Evolutionary conservation across 2,797 vertebrate genomes (phyloP).

Genomic region (Lepilemur ruficaudatus): DNA sequence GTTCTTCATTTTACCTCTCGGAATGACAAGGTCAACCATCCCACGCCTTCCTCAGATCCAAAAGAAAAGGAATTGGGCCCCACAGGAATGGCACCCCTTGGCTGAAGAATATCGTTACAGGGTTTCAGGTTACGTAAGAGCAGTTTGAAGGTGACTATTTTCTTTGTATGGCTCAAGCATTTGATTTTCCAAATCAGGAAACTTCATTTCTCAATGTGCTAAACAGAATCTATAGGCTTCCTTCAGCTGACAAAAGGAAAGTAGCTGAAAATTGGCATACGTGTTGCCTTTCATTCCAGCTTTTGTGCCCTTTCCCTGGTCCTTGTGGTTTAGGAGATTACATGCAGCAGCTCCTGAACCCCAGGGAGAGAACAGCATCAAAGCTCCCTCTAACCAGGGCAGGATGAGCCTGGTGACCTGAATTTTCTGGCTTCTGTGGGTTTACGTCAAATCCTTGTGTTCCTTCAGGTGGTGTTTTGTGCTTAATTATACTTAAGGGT

Average conservation of each 20-base stretch:
- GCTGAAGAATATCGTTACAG: not conserved
- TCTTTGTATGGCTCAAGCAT: not conserved
- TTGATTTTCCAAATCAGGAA: slow-evolving; percentile 65
- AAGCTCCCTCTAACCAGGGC: not conserved
- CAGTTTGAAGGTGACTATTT: not conserved
- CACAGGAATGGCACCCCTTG: too few species aligned
- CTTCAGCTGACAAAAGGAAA: slow-evolving; percentile 47
- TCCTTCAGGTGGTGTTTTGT: slow-evolving; percentile 8
- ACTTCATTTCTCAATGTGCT: not conserved
- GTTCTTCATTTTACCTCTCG: not conserved
- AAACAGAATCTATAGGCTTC: not conserved
- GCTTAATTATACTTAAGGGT: slow-evolving; percentile 67
- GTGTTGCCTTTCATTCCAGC: not conserved
- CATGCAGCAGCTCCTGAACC: not conserved
- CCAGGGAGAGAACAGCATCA: not conserved
- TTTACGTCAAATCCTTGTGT: not conserved
- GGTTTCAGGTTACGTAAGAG: not conserved
- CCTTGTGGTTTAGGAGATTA: slow-evolving; percentile 7
- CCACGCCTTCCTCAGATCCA: not conserved
- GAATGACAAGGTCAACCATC: not conserved
- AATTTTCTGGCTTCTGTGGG: slow-evolving; percentile 35
- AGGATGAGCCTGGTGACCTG: slow-evolving; percentile 16
- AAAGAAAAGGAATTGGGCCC: not conserved
- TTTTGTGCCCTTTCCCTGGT: not conserved
- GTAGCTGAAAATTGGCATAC: not conserved